Evolutionary conservation across 2,888 invertebrate species (phyloP), one percentile per base, ranked within the genome.

Genomic region (Archips xylosteana): DNA sequence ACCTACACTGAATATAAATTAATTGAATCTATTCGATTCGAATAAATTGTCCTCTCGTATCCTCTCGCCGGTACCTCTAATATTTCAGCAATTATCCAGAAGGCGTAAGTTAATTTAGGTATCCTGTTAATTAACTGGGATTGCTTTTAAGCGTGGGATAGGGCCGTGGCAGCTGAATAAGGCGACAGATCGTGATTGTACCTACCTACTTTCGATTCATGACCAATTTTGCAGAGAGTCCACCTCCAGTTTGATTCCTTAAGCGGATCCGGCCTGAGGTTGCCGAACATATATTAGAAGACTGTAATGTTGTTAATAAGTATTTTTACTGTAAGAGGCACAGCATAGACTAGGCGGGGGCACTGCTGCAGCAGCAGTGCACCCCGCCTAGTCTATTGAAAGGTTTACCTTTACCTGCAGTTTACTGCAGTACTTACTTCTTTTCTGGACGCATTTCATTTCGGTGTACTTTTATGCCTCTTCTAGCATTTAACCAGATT

Each of bases 71-170:
- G 51, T 59, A 49, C 64, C 49, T 61, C 57, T 49, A 60, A 61
- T 71, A 64, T 66, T 71, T 65, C 59, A 61, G 60, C 71, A 66
- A 66, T 66, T 61, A 66, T 61, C 15, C 65, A 39, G 60, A 66
- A 49, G 51, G 66, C 66, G 60, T 61, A 61, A 54, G 36, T 62
- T 32, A 51, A 62, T 62, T 70, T 54, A 60, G 51, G 51, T 51
- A 60, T 66, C 23, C 47, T 23, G 65, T 60, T 60, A 64, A 71
- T 71, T 71, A 42, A 51, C 64, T n/a, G 13, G 47, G 63, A 63
- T 63, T 47, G 68, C 57, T 59, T 42, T 42, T 59, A 23, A 36
- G 59, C 39, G 70, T 71, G 47, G 70, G 70, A 59, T 5, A 51
- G n/a, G 9, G 36, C n/a, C 70, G 64, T 64, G 64, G 45, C 47